These are phyloP conservation scores for Tetropium fuscum DNA, from an alignment of 2,888 invertebrate species.

Conservation along the genomic window DNA sequence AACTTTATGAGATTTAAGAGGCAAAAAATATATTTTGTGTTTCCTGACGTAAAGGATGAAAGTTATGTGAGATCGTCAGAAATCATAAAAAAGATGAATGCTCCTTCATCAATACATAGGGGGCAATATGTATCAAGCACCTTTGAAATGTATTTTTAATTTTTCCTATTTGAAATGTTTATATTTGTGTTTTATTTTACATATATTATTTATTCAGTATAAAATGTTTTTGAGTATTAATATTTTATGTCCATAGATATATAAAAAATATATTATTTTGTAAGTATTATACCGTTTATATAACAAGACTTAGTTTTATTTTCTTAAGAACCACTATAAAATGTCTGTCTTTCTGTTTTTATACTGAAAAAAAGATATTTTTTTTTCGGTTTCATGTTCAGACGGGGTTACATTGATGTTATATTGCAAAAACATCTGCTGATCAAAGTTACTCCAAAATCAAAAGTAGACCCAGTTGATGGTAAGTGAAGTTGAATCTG, in stretches of 20 bases:
- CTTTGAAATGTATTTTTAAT: not conserved
- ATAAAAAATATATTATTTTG: not conserved
- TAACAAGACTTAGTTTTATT: not conserved
- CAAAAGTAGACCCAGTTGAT: too few relatives aligned
- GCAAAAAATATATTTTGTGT: not conserved
- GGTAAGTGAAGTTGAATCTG: not conserved
- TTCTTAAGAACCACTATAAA: not conserved
- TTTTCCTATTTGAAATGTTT: not conserved
- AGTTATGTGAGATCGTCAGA: not conserved
- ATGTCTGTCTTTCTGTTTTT: not conserved
- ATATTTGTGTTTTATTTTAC: not conserved
- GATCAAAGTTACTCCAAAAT: not conserved
- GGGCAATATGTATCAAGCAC: not conserved
- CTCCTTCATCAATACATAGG: not conserved
- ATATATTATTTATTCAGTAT: not conserved
- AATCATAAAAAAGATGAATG: constrained; percentile 1
- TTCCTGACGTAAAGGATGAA: not conserved
- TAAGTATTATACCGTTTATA: not conserved
- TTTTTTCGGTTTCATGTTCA: not conserved
- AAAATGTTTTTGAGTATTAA: not conserved
- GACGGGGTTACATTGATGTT: not conserved
- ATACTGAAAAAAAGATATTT: not conserved
- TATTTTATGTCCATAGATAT: not conserved
- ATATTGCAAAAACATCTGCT: not conserved
- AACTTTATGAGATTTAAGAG: not conserved